Conservation (phyloP, 2,113 vertebrate genomes). For the Strix uralensis region DNA sequence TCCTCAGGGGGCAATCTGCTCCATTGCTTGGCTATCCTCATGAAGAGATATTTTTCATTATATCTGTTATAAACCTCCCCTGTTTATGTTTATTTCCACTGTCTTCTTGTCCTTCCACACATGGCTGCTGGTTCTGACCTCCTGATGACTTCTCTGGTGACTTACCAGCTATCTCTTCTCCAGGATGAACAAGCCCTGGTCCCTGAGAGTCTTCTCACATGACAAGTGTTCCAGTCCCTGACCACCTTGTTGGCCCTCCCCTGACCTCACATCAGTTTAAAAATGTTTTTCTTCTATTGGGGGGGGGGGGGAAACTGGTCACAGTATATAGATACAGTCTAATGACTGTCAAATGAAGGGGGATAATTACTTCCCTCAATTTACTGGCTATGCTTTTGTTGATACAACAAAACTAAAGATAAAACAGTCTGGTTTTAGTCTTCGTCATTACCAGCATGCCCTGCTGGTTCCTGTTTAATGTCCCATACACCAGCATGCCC, state of each 20-base stretch:
- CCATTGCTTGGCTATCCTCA: not conserved
- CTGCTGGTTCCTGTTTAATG: not conserved
- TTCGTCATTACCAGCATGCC: not conserved
- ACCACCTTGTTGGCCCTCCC: not conserved
- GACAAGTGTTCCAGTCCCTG: not conserved
- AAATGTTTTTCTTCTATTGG: not conserved
- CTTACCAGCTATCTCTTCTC: not conserved
- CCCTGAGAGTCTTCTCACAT: not conserved
- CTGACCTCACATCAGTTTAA: not conserved
- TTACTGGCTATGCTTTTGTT: not conserved
- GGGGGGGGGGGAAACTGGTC: not conserved
- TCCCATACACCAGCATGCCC: not conserved
- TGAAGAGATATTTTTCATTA: not conserved
- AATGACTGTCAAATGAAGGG: not conserved
- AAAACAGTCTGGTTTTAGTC: not conserved
- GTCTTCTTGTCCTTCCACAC: not conserved
- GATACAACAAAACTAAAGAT: not conserved
- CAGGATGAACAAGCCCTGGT: not conserved
- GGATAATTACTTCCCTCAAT: not conserved
- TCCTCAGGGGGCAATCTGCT: not conserved
- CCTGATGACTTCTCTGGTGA: not conserved
- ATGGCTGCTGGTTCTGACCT: not conserved
- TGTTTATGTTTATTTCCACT: not conserved
- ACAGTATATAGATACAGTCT: not conserved
- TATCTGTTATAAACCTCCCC: not conserved